phyloP scores from a whole-genome alignment of 1,140 invertebrate genomes.

The Mya arenaria region DNA sequence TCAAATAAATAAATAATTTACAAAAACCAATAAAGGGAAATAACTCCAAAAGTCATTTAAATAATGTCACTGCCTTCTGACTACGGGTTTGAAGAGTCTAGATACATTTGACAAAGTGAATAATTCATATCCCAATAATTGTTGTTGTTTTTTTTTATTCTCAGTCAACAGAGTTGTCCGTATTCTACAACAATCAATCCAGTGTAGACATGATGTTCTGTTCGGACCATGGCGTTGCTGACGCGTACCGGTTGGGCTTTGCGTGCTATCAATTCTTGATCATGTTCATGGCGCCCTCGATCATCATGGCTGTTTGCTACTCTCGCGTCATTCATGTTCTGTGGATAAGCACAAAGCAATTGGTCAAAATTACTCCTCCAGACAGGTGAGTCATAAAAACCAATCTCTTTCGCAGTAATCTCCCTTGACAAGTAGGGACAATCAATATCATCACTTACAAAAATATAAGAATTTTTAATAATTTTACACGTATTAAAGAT shows the following conservation, averaged over 20 bases:
- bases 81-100: no score
- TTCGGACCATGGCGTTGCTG: constrained; percentile 39
- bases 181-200: constrained; percentile 47
- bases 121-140: no score
- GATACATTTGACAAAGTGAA: no score
- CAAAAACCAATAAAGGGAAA: no score
- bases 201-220: constrained; percentile 48
- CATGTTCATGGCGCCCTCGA: constrained; percentile 80
- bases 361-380: constrained; percentile 49
- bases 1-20: no score
- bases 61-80: no score
- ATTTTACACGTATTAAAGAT: not conserved
- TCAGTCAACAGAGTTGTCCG: constrained; percentile 44
- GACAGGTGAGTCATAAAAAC: constrained; percentile 19
- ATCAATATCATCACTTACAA: not conserved
- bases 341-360: constrained; percentile 81
- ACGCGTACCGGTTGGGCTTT: constrained; percentile 66
- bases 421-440: not conserved
- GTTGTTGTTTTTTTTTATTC: not conserved
- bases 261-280: constrained; percentile 81
- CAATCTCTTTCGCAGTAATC: not conserved
- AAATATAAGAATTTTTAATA: not conserved
- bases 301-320: constrained; percentile 83
- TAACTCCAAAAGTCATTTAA: no score
- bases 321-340: constrained; percentile 82